Base-by-base conservation (phyloP, 2,888 invertebrate species). In the Tiphia femorata region DNA sequence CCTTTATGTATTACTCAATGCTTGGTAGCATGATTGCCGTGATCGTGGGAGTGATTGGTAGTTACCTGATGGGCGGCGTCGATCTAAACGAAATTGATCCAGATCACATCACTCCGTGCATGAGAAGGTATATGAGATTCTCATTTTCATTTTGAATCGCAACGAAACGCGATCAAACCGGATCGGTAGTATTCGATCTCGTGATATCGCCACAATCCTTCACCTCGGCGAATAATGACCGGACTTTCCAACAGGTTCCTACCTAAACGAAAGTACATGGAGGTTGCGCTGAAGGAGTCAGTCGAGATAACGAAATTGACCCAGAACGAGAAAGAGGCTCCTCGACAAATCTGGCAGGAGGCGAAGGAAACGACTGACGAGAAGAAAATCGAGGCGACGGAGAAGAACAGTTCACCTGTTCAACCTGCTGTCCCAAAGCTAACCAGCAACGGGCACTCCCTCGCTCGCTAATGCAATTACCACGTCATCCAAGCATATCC, bases 1-100 rank as follows among this genome's bases (percentile, higher is more conserved):
- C 90, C 0, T 91, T 90, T 80, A 88, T 91, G 55, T 91, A 90
- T 83, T 91, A 90, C 72, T 88, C 88, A 0, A 84, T 89, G 5
- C 87, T 90, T 7, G 91, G 91, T 0, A 86, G 87, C 1, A 68
- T 87, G 0, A 84, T 88, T 0, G 87, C 88, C 0, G 82, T 91
- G 0, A 75, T 88, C 2, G 86, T 89, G 6, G 90, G 89, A 0
- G 80, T 89, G 3, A 81, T 88, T 8, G 87, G 89, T 80, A 91
- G 91, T 72, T 87, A 88, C 60, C 68, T 88, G 23, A 88, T 88
- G 0, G 87, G 87, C 0, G 85, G 85, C 48, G 84, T 87, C 12
- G 85, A 87, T 61, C 84, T 86, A 0, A 83, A 85, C 25, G 85
- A 86, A n/a, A 83, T 89, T 63, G 86, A 88, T 74, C 88, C 88